These are phyloP conservation scores for Pseudoatta argentina DNA, from an alignment of 1,140 invertebrate genomes.

Conservation along the genomic window DNA sequence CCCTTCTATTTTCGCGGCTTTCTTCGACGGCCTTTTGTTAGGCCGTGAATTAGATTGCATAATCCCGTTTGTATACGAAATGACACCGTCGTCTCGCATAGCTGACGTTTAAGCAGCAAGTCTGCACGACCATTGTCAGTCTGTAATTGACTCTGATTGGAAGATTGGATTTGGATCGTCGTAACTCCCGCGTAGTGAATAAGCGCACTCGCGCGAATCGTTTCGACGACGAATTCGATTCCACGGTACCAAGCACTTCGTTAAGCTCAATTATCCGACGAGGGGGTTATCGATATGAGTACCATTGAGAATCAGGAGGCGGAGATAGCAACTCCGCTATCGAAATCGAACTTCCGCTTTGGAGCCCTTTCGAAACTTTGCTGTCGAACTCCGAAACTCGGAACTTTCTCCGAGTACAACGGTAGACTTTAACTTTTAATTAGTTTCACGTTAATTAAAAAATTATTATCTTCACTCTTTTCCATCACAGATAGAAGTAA, in stretches of 20 bases:
- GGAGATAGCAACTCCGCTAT: slow-evolving; percentile 46
- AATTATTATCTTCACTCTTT: slow-evolving; percentile 43
- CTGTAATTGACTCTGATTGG: slow-evolving; percentile 86
- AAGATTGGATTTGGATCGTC: slow-evolving; percentile 86
- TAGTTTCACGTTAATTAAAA: slow-evolving; percentile 58
- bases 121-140: slow-evolving; percentile 81
- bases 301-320: slow-evolving; percentile 41
- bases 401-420: neutral
- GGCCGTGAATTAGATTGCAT: slow-evolving; percentile 85
- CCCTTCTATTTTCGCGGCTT: slow-evolving; percentile 78
- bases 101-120: slow-evolving; percentile 83
- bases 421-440: slow-evolving; percentile 63
- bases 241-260: slow-evolving; percentile 81
- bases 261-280: slow-evolving; percentile 83
- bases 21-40: slow-evolving; percentile 85
- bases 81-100: slow-evolving; percentile 83
- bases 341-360: slow-evolving; percentile 61
- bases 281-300: slow-evolving; percentile 76
- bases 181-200: slow-evolving; percentile 55
- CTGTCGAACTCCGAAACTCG: slow-evolving; percentile 22
- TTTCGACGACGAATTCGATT: slow-evolving; percentile 79
- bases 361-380: slow-evolving; percentile 55
- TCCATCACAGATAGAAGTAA: neutral
- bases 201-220: slow-evolving; percentile 60
- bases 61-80: slow-evolving; percentile 86